Evolutionary conservation across 2,888 invertebrate species (phyloP).

Genomic region (Phengaris arion): DNA sequence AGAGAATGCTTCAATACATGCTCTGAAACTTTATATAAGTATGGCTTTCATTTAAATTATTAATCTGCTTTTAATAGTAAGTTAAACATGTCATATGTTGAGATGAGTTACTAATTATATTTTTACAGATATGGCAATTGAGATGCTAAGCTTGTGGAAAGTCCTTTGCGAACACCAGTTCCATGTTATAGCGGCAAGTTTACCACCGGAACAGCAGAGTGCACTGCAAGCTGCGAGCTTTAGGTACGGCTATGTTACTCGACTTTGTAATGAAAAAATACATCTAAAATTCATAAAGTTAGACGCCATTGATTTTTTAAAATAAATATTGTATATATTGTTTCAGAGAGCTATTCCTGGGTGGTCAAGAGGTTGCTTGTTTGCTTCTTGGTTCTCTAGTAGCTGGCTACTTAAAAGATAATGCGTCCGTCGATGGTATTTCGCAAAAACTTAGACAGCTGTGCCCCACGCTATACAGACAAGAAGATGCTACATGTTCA

Average conservation of each 20-base stretch:
- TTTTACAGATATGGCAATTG: constrained; percentile 84
- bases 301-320: too few relatives aligned
- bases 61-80: not conserved
- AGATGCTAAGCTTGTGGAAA: constrained; percentile 95
- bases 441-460: constrained; percentile 91
- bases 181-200: constrained; percentile 85
- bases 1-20: constrained; percentile 88
- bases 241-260: constrained; percentile 50
- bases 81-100: not conserved
- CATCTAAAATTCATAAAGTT: too few relatives aligned
- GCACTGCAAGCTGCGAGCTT: constrained; percentile 82
- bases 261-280: not conserved
- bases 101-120: not conserved
- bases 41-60: constrained; percentile 35
- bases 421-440: constrained; percentile 95
- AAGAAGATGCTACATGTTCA: constrained; percentile 97
- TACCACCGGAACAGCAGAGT: constrained; percentile 83
- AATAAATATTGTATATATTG: not conserved
- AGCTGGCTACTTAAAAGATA: constrained; percentile 95
- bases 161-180: constrained; percentile 95
- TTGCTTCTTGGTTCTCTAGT: constrained; percentile 91
- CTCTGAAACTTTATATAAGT: constrained; percentile 85
- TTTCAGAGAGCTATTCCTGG: constrained; percentile 85
- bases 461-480: constrained; percentile 95
- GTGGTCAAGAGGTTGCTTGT: constrained; percentile 83